Evolutionary conservation across 2,888 invertebrate species (phyloP).

Genomic region (Drosophila pseudotakahashii): DNA sequence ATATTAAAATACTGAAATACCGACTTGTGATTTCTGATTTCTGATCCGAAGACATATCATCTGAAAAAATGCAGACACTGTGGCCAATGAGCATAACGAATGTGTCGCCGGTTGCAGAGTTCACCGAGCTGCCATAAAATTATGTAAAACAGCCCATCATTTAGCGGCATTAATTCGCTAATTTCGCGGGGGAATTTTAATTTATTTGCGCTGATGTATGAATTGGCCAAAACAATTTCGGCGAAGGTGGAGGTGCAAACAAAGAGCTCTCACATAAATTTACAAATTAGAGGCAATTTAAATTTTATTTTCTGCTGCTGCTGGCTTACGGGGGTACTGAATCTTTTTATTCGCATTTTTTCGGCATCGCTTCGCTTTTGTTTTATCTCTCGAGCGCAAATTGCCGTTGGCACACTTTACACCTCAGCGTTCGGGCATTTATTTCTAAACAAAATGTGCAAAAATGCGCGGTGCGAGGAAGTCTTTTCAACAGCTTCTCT

Average conservation of each 20-base stretch:
- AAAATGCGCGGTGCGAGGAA: slow-evolving; percentile 62
- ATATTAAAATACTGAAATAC: too few relatives aligned
- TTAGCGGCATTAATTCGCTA: slow-evolving; percentile 61
- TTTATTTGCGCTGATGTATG: slow-evolving; percentile 53
- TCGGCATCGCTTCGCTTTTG: slow-evolving; percentile 27
- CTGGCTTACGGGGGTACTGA: slow-evolving; percentile 7
- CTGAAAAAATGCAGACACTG: slow-evolving; percentile 21
- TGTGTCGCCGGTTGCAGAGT: slow-evolving; percentile 54
- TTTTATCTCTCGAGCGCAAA: slow-evolving; percentile 41
- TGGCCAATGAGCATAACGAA: slow-evolving; percentile 55
- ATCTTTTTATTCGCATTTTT: slow-evolving; percentile 33
- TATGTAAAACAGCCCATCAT: slow-evolving; percentile 68
- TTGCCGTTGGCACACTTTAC: slow-evolving; percentile 77
- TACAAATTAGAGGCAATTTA: slow-evolving; percentile 61
- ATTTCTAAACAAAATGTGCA: slow-evolving; percentile 60
- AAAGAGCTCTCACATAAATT: slow-evolving; percentile 59
- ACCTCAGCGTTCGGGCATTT: slow-evolving; percentile 56
- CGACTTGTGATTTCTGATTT: not conserved
- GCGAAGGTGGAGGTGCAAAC: slow-evolving; percentile 47
- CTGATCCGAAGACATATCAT: not conserved
- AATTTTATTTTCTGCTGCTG: not conserved
- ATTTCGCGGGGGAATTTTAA: slow-evolving; percentile 50
- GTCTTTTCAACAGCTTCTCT: slow-evolving; percentile 64
- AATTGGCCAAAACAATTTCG: slow-evolving; percentile 55
- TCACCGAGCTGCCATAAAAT: slow-evolving; percentile 69